phyloP scores from a whole-genome alignment of 64 coral and sea anemone species.

The Montipora foliosa region DNA sequence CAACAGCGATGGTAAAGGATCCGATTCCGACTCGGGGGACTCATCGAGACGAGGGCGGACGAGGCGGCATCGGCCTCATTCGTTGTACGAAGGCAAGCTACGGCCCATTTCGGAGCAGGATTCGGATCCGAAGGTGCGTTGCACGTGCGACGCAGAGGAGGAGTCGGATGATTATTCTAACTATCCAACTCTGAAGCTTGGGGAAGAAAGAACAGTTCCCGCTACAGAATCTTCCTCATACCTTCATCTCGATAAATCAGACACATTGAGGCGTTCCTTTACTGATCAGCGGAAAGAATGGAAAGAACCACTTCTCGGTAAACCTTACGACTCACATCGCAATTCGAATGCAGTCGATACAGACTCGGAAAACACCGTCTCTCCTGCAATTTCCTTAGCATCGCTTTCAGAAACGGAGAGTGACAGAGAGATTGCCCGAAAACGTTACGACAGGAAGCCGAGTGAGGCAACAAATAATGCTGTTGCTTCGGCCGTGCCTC shows the following conservation, averaged over 20 bases:
- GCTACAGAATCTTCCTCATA: constrained; percentile 35
- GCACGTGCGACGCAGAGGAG: constrained; percentile 79
- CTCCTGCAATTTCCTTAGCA: constrained; percentile 85
- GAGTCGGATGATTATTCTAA: constrained; percentile 1
- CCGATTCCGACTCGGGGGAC: constrained; percentile 76
- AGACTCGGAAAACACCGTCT: constrained; percentile 84
- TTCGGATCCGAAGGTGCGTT: constrained; percentile 66
- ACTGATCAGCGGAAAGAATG: constrained; percentile 70
- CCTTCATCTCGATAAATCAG: constrained; percentile 18
- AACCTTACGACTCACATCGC: constrained; percentile 41
- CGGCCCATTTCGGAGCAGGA: constrained; percentile 71
- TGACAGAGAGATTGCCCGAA: constrained; percentile 81
- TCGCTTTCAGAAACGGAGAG: constrained; percentile 86
- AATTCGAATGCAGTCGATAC: constrained; percentile 62
- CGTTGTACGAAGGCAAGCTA: constrained; percentile 67
- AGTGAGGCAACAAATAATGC: background rate
- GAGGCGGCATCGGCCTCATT: constrained; percentile 73
- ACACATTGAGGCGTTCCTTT: constrained; percentile 31
- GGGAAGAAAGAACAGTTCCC: constrained; percentile 50
- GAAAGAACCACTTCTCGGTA: constrained; percentile 36
- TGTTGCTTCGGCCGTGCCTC: constrained; percentile 48
- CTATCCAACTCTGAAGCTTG: constrained; percentile 6
- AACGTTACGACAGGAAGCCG: constrained; percentile 33
- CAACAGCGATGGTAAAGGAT: constrained; percentile 56
- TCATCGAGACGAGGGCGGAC: constrained; percentile 68